Conservation (phyloP, 2,888 invertebrate genomes). For the Tridacna gigas region DNA sequence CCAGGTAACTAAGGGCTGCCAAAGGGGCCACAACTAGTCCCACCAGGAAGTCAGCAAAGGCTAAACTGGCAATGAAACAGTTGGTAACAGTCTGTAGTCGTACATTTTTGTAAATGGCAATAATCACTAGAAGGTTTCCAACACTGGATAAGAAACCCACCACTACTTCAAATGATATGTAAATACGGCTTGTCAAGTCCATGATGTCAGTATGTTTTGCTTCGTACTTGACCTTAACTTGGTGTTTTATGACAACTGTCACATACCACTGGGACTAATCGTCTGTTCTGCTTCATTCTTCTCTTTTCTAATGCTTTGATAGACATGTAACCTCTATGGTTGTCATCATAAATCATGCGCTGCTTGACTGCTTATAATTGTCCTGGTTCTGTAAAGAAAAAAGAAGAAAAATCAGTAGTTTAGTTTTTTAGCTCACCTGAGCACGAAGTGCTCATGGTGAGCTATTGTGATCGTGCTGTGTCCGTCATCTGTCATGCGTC, state of each 20-base stretch:
- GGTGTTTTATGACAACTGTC: neutral
- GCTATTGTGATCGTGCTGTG: no score
- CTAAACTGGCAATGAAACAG: constrained; percentile 79
- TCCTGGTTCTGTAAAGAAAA: no score
- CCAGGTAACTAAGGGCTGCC: constrained; percentile 74
- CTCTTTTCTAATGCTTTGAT: neutral
- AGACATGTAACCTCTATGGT: no score
- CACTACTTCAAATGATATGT: constrained; percentile 75
- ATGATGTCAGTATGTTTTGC: constrained; percentile 35
- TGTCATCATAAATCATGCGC: no score
- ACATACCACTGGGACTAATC: neutral
- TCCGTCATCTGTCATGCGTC: no score
- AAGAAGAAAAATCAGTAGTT: no score
- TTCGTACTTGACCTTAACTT: neutral
- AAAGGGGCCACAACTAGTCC: constrained; percentile 78
- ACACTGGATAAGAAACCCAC: constrained; percentile 70
- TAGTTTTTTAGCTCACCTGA: no score
- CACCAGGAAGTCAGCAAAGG: constrained; percentile 79
- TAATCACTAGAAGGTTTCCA: constrained; percentile 76
- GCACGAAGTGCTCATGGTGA: no score
- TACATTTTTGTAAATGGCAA: constrained; percentile 71
- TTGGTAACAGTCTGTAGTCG: constrained; percentile 78
- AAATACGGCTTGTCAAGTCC: constrained; percentile 68
- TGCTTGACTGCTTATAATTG: no score
- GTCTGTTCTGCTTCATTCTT: neutral